phyloP scores from a whole-genome alignment of 2,888 invertebrate species.

The Kuschelorhynchus macadamiae region DNA sequence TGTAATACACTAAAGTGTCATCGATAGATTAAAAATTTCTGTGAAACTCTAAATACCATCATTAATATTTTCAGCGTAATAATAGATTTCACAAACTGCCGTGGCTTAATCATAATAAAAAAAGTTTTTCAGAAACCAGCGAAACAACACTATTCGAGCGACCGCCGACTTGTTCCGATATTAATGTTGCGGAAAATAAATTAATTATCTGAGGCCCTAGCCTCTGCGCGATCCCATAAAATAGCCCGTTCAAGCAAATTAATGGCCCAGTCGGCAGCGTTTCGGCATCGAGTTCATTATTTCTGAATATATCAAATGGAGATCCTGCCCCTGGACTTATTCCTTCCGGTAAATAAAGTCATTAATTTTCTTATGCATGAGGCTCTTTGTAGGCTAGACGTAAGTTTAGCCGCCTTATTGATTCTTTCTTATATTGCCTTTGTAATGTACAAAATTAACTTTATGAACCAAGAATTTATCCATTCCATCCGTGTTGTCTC shows the following conservation, averaged over 20 bases:
- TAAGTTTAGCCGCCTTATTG: neutral
- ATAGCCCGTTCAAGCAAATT: constrained; percentile 52
- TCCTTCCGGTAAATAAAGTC: constrained; percentile 53
- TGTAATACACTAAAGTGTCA: no score
- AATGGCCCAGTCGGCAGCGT: constrained; percentile 55
- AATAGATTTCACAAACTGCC: no score
- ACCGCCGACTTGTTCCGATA: constrained; percentile 47
- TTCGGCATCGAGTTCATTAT: constrained; percentile 57
- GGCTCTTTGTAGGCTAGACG: constrained; percentile 8
- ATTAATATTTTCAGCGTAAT: no score
- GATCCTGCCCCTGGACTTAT: constrained; percentile 52
- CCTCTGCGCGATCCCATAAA: constrained; percentile 44
- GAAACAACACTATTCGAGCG: constrained; percentile 39
- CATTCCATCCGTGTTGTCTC: no score
- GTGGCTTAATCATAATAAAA: constrained; percentile 32
- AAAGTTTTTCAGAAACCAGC: constrained; percentile 27
- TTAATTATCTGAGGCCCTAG: constrained; percentile 51
- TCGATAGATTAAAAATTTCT: no score
- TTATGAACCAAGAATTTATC: no score
- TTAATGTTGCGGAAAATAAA: constrained; percentile 59
- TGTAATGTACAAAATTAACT: no score
- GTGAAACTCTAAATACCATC: no score
- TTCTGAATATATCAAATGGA: constrained; percentile 56
- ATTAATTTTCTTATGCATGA: constrained; percentile 50
- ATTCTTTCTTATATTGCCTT: neutral